phyloP scores from a whole-genome alignment of 2,113 vertebrate species.

The Scomber scombrus region DNA sequence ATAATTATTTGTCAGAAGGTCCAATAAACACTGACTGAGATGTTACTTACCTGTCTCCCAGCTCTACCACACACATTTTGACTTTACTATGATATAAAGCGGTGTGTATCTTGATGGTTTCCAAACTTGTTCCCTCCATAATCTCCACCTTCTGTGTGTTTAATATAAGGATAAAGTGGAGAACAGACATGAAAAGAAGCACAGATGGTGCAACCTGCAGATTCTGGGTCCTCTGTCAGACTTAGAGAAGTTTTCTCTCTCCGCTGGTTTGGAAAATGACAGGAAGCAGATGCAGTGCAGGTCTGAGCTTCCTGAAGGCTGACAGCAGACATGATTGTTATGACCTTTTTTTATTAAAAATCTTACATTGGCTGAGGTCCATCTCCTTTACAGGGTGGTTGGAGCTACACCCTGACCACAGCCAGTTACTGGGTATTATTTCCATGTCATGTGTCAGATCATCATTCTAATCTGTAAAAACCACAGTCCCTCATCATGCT shows the following conservation, averaged over 20 bases:
- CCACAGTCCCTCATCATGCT: neutral
- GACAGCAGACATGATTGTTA: constrained; percentile 32
- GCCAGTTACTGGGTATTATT: constrained; percentile 3
- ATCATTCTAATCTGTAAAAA: constrained; percentile 18
- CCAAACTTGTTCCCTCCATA: neutral
- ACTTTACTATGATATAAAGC: neutral
- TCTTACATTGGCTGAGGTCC: neutral
- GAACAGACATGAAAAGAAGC: neutral
- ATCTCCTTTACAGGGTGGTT: neutral
- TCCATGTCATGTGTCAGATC: neutral
- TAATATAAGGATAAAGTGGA: neutral
- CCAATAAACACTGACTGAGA: no score
- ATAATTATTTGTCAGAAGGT: no score
- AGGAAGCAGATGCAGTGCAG: constrained; percentile 30
- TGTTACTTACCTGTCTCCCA: no score
- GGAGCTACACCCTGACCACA: constrained; percentile 3
- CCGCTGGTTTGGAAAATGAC: constrained; percentile 42
- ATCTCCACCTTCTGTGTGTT: neutral
- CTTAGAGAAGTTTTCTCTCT: constrained; percentile 21
- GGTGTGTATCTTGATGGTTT: no score
- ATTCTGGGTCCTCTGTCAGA: constrained; percentile 25
- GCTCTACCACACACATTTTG: neutral
- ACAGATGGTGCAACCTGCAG: constrained; percentile 46
- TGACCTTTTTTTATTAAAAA: constrained; percentile 39
- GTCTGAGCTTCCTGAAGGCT: constrained; percentile 20